These are phyloP conservation scores for Xiphophorus birchmanni DNA, from an alignment of 2,797 vertebrate species.

Conservation along the genomic window DNA sequence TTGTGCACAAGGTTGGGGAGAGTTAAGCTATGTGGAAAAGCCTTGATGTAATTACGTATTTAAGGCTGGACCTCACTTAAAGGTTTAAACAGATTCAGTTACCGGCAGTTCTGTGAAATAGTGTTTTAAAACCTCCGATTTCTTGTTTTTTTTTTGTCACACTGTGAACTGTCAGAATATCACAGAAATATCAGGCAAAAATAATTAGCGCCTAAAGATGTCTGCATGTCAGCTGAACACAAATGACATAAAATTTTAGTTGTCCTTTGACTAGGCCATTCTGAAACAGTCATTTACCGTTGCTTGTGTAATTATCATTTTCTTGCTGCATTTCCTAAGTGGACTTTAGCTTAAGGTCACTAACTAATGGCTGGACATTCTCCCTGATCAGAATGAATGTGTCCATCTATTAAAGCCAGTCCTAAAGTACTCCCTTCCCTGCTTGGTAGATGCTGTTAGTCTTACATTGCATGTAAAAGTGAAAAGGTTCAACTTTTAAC, in stretches of 20 bases:
- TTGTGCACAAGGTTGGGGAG: slow-evolving; percentile 57
- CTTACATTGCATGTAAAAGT: neutral
- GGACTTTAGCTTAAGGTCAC: neutral
- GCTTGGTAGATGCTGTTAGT: neutral
- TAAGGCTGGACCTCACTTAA: neutral
- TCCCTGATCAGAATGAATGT: neutral
- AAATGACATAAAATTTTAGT: neutral
- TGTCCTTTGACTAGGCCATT: neutral
- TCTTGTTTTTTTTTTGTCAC: neutral
- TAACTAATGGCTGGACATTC: neutral
- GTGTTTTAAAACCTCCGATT: neutral
- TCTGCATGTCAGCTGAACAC: neutral
- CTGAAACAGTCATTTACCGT: neutral
- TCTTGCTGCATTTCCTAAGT: neutral
- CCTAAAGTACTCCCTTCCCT: neutral
- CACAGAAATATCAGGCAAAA: neutral
- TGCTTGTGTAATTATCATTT: neutral
- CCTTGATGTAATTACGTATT: slow-evolving; percentile 39
- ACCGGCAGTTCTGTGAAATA: neutral
- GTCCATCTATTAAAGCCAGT: neutral
- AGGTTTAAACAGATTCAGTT: neutral
- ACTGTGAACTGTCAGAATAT: neutral
- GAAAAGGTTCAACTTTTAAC: neutral
- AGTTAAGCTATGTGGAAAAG: slow-evolving; percentile 66
- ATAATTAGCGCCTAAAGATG: neutral